phyloP scores from a whole-genome alignment of 2,888 invertebrate species.

The Apodemia zela region DNA sequence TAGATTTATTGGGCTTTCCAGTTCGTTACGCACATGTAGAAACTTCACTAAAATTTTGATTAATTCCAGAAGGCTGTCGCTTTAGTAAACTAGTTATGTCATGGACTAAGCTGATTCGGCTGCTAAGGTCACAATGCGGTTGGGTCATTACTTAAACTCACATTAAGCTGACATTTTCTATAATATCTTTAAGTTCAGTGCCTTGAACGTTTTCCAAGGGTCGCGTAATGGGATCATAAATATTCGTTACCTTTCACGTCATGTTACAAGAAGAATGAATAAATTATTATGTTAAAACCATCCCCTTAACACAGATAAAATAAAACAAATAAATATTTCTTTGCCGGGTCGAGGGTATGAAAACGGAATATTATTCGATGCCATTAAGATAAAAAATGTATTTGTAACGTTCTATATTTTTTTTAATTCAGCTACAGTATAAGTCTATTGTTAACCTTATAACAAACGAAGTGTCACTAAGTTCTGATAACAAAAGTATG shows the following conservation, averaged over 20 bases:
- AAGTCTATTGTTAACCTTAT: too few species aligned
- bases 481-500: too few species aligned
- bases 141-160: conserved; percentile 5
- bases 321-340: not conserved
- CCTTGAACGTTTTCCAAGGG: conserved; percentile 10
- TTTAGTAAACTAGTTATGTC: conserved; percentile 16
- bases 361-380: not conserved
- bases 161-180: conserved; percentile 13
- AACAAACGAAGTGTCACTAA: too few species aligned
- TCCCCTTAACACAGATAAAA: not conserved
- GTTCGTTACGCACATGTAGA: not conserved
- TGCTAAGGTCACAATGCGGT: conserved; percentile 5
- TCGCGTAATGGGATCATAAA: conserved; percentile 15
- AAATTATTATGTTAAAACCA: conserved; percentile 8
- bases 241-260: conserved; percentile 16
- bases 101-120: conserved; percentile 8
- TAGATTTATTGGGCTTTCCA: conserved; percentile 18
- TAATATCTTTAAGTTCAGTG: conserved; percentile 1
- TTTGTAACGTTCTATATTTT: too few species aligned
- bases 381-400: too few species aligned
- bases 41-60: conserved; percentile 9
- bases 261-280: not conserved
- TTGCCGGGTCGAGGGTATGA: not conserved
- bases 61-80: not conserved
- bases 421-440: too few species aligned